Evolutionary conservation across 2,113 vertebrate species (phyloP).

Genomic region (Aphelocoma coerulescens): DNA sequence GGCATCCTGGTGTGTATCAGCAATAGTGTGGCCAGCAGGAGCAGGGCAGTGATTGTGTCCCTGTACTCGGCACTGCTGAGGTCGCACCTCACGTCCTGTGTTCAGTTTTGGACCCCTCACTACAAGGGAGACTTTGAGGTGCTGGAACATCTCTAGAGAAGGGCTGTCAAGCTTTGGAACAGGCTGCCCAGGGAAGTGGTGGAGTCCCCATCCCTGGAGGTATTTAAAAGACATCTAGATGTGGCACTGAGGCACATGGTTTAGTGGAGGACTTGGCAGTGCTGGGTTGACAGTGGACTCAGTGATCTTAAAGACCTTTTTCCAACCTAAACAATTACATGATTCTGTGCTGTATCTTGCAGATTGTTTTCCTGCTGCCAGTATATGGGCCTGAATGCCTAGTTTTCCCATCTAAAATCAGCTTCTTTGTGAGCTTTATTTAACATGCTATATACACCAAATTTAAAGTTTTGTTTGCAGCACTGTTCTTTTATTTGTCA

Average conservation of each 20-base stretch:
- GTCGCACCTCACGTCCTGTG: accelerated
- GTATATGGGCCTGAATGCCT: not conserved
- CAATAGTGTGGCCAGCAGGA: not conserved
- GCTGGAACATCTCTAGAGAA: not conserved
- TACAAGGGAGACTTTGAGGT: not conserved
- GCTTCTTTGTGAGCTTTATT: not conserved
- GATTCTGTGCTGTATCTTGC: not conserved
- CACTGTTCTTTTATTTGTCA: not conserved
- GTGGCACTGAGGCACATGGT: not conserved
- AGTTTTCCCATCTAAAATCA: not conserved
- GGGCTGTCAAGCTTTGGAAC: not conserved
- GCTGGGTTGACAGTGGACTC: not conserved
- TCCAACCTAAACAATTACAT: not conserved
- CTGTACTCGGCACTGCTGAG: accelerated
- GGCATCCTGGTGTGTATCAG: not conserved
- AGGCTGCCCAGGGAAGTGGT: not conserved
- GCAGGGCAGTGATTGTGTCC: not conserved
- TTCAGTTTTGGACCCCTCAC: not conserved
- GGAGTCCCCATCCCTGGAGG: not conserved
- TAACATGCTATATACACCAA: not conserved
- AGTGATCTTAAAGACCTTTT: not conserved
- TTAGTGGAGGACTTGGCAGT: not conserved
- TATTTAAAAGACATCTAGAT: not conserved
- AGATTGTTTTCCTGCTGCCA: not conserved
- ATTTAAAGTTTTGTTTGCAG: not conserved